These are phyloP conservation scores for Heteromyza rotundicornis DNA, from an alignment of 2,888 invertebrate genomes.

Conservation along the genomic window DNA sequence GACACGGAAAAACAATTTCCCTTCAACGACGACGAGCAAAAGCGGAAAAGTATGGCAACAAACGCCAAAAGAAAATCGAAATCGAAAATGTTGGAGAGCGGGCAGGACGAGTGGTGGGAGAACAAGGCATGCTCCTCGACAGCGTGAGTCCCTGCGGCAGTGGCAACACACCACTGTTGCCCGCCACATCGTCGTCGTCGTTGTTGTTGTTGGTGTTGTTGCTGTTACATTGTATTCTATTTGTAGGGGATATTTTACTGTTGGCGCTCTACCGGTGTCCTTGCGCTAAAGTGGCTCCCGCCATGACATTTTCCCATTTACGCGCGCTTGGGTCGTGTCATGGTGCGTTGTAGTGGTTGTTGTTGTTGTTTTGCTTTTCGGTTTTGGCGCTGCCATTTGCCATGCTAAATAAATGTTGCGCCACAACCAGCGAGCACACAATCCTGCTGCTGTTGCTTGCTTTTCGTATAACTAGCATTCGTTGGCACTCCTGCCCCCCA, in stretches of 20 bases:
- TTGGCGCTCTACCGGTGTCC: background rate
- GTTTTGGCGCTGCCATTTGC: too few relatives aligned
- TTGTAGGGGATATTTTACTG: too few relatives aligned
- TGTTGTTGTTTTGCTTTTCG: too few relatives aligned
- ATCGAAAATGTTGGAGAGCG: background rate
- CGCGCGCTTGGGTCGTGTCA: background rate
- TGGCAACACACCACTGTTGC: too few relatives aligned
- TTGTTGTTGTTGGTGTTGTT: background rate
- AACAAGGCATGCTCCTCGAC: too few relatives aligned
- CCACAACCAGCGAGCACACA: background rate
- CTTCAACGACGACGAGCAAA: background rate
- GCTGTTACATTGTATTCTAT: background rate
- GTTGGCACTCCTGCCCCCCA: background rate
- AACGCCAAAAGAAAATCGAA: background rate
- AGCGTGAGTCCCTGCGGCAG: too few relatives aligned
- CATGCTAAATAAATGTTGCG: too few relatives aligned
- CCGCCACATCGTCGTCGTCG: too few relatives aligned
- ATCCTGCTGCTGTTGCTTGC: background rate
- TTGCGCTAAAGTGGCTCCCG: background rate
- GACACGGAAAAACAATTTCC: background rate
- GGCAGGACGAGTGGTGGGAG: too few relatives aligned
- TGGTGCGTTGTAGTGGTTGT: too few relatives aligned
- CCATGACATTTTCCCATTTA: background rate
- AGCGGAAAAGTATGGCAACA: background rate
- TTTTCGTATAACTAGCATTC: too few relatives aligned